Evolutionary conservation across 2,888 invertebrate species (phyloP).

Genomic region (Nomada goodeniana): DNA sequence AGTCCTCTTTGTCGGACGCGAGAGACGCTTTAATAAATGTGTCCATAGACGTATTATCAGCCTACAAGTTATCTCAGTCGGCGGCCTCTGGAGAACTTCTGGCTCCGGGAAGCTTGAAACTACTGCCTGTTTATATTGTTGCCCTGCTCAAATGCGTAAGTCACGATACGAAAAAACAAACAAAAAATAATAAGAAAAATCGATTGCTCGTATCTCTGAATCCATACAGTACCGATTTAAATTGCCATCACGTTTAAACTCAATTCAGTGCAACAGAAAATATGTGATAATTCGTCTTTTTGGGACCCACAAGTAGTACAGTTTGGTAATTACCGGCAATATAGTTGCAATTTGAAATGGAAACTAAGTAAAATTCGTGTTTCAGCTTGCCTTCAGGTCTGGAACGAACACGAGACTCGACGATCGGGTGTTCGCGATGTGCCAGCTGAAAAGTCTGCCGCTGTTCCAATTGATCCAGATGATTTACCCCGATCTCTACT

Average conservation of each 20-base stretch:
- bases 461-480: conserved; percentile 91
- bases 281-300: too few species aligned
- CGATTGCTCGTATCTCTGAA: too few species aligned
- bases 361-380: not conserved
- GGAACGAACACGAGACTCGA: conserved; percentile 96
- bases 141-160: conserved; percentile 94
- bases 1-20: conserved; percentile 95
- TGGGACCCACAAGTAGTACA: too few species aligned
- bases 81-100: conserved; percentile 87
- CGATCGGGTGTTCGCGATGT: conserved; percentile 97
- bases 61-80: conserved; percentile 88
- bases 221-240: not conserved
- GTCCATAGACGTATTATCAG: conserved; percentile 93
- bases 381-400: conserved; percentile 93
- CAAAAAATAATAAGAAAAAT: too few species aligned
- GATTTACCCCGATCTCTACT: conserved; percentile 97
- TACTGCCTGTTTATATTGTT: conserved; percentile 95
- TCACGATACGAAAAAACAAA: conserved; percentile 57
- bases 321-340: too few species aligned
- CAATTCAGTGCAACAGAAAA: too few species aligned
- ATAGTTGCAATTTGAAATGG: not conserved
- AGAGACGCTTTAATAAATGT: conserved; percentile 98
- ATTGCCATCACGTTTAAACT: not conserved
- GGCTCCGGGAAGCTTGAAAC: conserved; percentile 91
- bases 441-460: conserved; percentile 95